Evolutionary conservation across 2,888 invertebrate genomes (phyloP).

Genomic region (Amphipoea lucens): DNA sequence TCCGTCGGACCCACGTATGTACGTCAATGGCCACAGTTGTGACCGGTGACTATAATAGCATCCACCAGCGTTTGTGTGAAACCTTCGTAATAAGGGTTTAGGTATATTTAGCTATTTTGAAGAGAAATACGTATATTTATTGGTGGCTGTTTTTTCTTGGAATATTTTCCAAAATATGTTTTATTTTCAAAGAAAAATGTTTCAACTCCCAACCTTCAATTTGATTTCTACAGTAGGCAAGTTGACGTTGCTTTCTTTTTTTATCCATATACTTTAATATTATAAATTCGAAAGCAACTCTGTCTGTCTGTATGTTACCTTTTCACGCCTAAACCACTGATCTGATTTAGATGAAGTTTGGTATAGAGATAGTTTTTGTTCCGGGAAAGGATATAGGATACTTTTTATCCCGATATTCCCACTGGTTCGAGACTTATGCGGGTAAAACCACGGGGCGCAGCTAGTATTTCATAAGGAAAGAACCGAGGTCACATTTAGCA

Average conservation of each 20-base stretch:
- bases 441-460: too few species aligned
- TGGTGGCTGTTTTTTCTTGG: not conserved
- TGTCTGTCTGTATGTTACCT: too few species aligned
- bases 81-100: slow-evolving; percentile 45
- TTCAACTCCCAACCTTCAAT: not conserved
- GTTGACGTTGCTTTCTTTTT: not conserved
- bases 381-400: too few species aligned
- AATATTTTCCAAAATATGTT: not conserved
- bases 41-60: slow-evolving; percentile 33
- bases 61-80: not conserved
- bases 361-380: too few species aligned
- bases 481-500: not conserved
- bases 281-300: too few species aligned
- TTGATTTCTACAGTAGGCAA: not conserved
- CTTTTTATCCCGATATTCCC: too few species aligned
- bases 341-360: too few species aligned
- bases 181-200: not conserved
- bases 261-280: too few species aligned
- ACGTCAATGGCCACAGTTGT: slow-evolving; percentile 55
- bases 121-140: not conserved
- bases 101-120: slow-evolving; percentile 17
- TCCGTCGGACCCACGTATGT: slow-evolving; percentile 63
- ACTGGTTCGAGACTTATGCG: too few species aligned
- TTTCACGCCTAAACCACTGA: too few species aligned
- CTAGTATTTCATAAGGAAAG: not conserved